Conservation (phyloP, 2,113 vertebrate genomes). For the Thryonomys swinderianus region DNA sequence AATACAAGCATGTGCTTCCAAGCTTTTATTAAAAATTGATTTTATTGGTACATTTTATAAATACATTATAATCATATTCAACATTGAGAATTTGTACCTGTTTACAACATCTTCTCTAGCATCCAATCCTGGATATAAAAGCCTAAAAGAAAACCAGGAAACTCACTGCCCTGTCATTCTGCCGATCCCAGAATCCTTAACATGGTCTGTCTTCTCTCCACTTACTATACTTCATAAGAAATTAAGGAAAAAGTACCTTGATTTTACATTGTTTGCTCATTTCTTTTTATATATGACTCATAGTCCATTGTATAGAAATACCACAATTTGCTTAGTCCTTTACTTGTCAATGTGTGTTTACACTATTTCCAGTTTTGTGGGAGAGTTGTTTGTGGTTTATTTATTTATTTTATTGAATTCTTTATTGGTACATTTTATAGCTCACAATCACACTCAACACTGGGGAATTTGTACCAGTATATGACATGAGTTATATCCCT, state of each 20-base stretch:
- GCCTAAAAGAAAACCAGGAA: neutral
- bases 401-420: no score
- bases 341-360: conserved; percentile 16
- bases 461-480: no score
- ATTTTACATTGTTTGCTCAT: neutral
- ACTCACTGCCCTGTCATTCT: neutral
- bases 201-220: neutral
- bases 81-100: no score
- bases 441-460: no score
- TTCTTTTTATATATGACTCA: neutral
- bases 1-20: no score
- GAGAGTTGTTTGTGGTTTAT: no score
- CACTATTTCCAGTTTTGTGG: neutral
- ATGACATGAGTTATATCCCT: no score
- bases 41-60: no score
- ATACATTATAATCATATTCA: no score
- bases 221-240: neutral
- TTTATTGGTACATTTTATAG: no score
- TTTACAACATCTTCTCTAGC: neutral
- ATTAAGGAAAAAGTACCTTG: neutral
- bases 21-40: no score
- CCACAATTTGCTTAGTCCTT: neutral
- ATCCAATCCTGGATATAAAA: neutral
- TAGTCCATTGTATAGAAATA: neutral
- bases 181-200: neutral